Evolutionary conservation across 1,140 invertebrate genomes (phyloP), one percentile per base, ranked within the genome.

Genomic region (Streblospio benedicti): DNA sequence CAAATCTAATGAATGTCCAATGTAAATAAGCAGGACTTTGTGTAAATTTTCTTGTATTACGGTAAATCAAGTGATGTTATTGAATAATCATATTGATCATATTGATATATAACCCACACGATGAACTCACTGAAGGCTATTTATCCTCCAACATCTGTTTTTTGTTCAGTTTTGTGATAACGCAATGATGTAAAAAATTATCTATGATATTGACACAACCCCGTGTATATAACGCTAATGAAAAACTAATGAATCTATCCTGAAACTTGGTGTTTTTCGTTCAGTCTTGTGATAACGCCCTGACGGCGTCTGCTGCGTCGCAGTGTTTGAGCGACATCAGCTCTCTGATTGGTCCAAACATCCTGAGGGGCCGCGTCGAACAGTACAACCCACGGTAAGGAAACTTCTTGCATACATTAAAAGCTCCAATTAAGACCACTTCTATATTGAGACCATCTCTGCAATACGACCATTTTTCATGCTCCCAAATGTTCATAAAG

Each of bases 261-360:
- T 62, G 16, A 61, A 45, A 56, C 38, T 65, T 61, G 35, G 31
- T 20, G 38, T 58, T 45, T 44, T 53, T 61, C 32, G 63, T 67
- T 14, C 67, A 83, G 81, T 76, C 75, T 47, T 77, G 79, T 75
- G 81, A 83, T 67, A 83, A 81, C 70, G 74, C 76, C 31, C 64
- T 83, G 41, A 81, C 81, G 14, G 79, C 81, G 18, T 76, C 73
- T 65, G 78, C 81, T 25, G 81, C 80, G 25, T 79, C 72, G 63
- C 76, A 81, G 57, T 83, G 82, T 67, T 63, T 83, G 27, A 73
- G 74, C 54, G 72, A 78, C 45, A 67, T 83, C 1, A 72, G 75
- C 45, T 64, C 66, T n/a, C 73, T 79, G 38, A 65, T 83, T 23
- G 82, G 82, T 2, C 78, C 80, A 20, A 79, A 73, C 44, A 83